Conservation (phyloP, 2,113 vertebrate species). For the Halcyon senegalensis region DNA sequence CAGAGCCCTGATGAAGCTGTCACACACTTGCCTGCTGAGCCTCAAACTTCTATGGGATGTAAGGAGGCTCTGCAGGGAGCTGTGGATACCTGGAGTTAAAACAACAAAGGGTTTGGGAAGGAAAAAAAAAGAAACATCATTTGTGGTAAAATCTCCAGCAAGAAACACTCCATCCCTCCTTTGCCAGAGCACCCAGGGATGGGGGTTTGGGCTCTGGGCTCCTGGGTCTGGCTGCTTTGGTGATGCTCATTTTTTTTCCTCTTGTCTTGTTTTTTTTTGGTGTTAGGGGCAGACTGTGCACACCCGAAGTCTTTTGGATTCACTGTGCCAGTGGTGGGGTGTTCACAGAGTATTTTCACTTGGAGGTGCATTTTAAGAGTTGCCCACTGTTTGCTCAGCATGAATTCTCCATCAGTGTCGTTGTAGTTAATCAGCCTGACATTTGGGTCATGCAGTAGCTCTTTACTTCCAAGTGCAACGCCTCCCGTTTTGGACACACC, state of each 20-base stretch:
- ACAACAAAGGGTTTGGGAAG: not conserved
- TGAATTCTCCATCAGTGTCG: rapidly evolving
- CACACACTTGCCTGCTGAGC: not conserved
- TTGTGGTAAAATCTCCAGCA: not conserved
- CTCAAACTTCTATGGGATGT: not conserved
- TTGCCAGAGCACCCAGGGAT: not conserved
- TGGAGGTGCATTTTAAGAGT: not conserved
- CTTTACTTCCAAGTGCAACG: not conserved
- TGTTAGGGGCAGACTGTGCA: not conserved
- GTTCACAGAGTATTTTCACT: not conserved
- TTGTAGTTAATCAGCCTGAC: not conserved
- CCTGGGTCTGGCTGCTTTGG: not conserved
- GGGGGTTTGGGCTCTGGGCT: not conserved
- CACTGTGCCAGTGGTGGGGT: not conserved
- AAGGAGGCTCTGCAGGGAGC: not conserved
- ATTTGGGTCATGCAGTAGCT: not conserved
- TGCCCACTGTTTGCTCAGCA: not conserved
- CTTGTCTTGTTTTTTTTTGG: not conserved
- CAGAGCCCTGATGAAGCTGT: not conserved
- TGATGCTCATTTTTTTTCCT: not conserved
- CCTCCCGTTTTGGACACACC: not conserved
- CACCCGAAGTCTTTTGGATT: not conserved
- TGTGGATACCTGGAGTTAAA: rapidly evolving
- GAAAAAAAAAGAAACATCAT: not conserved
- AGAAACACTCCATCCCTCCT: not conserved